Conservation (phyloP, 2,113 vertebrate genomes). For the Oenanthe melanoleuca region DNA sequence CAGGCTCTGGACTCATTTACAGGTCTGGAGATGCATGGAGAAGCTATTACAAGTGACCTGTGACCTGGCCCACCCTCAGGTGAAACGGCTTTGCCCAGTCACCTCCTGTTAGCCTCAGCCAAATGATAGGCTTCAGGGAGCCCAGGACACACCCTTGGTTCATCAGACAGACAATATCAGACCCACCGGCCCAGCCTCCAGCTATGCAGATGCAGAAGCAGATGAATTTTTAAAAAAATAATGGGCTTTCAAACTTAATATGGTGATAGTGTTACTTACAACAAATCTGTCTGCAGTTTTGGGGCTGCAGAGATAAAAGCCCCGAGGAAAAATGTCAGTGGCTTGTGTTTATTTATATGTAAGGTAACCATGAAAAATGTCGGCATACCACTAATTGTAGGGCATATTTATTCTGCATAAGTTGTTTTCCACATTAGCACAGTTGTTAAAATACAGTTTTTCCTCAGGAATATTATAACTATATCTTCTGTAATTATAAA, state of each 20-base stretch:
- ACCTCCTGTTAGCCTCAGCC: constrained; percentile 78
- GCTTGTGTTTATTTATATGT: constrained; percentile 65
- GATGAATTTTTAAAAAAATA: constrained; percentile 60
- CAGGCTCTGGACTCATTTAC: constrained; percentile 77
- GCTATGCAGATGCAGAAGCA: constrained; percentile 75
- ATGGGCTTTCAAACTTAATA: constrained; percentile 73
- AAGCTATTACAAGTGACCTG: constrained; percentile 82
- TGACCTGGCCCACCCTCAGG: constrained; percentile 82
- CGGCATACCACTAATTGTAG: constrained; percentile 73
- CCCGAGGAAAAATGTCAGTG: constrained; percentile 62
- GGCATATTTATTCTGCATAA: constrained; percentile 71
- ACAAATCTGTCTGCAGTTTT: constrained; percentile 69
- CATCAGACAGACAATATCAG: constrained; percentile 69
- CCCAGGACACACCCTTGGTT: neutral
- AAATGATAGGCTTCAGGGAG: constrained; percentile 68
- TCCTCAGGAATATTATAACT: constrained; percentile 65
- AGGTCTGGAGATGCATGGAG: constrained; percentile 77
- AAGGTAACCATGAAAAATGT: constrained; percentile 67
- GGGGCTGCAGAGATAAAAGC: constrained; percentile 64
- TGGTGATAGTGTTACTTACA: constrained; percentile 67
- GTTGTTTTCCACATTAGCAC: constrained; percentile 69
- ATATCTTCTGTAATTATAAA: constrained; percentile 70
- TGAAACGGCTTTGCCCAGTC: constrained; percentile 81
- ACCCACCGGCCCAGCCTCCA: constrained; percentile 67
- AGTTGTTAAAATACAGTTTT: constrained; percentile 64